Base-by-base conservation (phyloP, 2,888 invertebrate genomes). In the Metallyticus violacea region DNA sequence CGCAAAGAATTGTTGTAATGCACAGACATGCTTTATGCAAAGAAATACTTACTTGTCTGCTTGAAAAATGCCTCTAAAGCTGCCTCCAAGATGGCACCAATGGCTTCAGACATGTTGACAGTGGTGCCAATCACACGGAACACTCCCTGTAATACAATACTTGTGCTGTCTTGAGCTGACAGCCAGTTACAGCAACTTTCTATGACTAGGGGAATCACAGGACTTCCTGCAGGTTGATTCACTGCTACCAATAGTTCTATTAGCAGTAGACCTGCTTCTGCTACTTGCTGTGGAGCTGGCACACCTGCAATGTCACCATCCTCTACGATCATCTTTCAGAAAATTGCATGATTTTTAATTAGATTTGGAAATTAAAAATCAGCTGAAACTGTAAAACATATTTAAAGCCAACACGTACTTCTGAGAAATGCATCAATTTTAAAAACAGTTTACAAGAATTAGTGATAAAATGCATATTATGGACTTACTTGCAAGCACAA, bases 21-120 rank as follows among this genome's bases (percentile, higher is more conserved):
- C 26, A 76, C 4, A 22, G 28, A 22, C 6, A 82, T n/a, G 27
- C 22, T n/a, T 2, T 26, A 40, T 62, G 76, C 22, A 25, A 9
- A n/a, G n/a, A n/a, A 22, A 62, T 29, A 28, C 88, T 89, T 90
- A 93, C 94, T 92, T 89, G 91, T 92, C 88, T 93, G 93, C 85
- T 92, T 91, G 89, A 94, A 94, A 90, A 93, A 94, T 87, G 93
- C 92, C 62, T 92, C 91, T 26, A 94, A 91, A 0, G 93, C 92
- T 40, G 92, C 91, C 90, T 95, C 94, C 89, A 93, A 91, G 6
- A 94, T 89, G 85, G 92, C 91, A 25, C 93, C 93, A 7, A 93
- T 90, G 77, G 92, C 90, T 27, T 93, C 92, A 26, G 92, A 91
- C 85, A 93, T 92, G 77, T 90, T 91, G 28, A 94, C 91, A 77